These are phyloP conservation scores for Eumerus sabulonum DNA, from an alignment of 2,888 invertebrate species.

Conservation along the genomic window DNA sequence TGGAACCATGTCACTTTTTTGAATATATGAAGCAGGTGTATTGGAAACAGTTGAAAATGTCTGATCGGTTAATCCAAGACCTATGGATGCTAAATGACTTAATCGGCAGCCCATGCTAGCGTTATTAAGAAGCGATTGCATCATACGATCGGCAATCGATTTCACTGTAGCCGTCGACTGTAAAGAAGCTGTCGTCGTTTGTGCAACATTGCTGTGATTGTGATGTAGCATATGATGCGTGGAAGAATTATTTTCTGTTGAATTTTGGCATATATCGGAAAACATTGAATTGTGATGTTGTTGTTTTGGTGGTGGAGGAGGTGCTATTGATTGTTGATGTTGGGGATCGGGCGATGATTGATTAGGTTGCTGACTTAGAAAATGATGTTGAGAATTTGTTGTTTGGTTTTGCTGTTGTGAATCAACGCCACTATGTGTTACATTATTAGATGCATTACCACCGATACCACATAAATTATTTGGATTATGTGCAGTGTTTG, in stretches of 20 bases:
- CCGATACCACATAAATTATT: slow-evolving; percentile 45
- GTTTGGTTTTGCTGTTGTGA: slow-evolving; percentile 65
- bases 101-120: slow-evolving; percentile 75
- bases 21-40: too few relatives aligned
- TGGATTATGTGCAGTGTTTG: slow-evolving; percentile 69
- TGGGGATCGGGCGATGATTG: slow-evolving; percentile 57
- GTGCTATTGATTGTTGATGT: slow-evolving; percentile 58
- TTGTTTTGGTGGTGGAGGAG: slow-evolving; percentile 45
- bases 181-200: slow-evolving; percentile 27
- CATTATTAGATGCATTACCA: slow-evolving; percentile 52
- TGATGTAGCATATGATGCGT: slow-evolving; percentile 49
- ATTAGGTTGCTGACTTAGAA: slow-evolving; percentile 62
- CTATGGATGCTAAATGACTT: slow-evolving; percentile 74
- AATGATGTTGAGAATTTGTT: slow-evolving; percentile 49
- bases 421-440: slow-evolving; percentile 51
- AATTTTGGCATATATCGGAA: slow-evolving; percentile 44
- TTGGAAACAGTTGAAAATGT: background rate
- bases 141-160: slow-evolving; percentile 71
- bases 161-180: slow-evolving; percentile 70
- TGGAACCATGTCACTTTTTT: background rate
- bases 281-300: slow-evolving; percentile 54
- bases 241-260: slow-evolving; percentile 30
- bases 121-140: slow-evolving; percentile 69
- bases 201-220: slow-evolving; percentile 13
- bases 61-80: slow-evolving; percentile 68